Evolutionary conservation across 2,888 invertebrate genomes (phyloP).

Genomic region (Oscheius myriophilus): DNA sequence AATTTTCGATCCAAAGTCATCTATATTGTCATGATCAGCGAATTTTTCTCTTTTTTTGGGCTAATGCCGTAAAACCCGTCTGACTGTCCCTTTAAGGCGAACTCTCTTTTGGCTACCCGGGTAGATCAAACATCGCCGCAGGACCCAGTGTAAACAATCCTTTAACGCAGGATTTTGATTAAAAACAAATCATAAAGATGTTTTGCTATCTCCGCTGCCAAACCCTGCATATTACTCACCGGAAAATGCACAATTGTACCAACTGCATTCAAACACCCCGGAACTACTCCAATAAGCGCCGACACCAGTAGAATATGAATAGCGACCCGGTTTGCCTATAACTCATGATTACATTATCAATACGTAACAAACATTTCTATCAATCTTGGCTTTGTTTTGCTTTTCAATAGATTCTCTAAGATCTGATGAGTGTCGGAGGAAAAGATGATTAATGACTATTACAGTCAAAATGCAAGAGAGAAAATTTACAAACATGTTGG

Average conservation of each 20-base stretch:
- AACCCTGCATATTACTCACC: no score
- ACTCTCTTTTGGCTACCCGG: no score
- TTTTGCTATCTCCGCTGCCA: no score
- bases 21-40: no score
- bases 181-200: no score
- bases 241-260: constrained; percentile 31
- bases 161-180: no score
- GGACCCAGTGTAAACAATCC: no score
- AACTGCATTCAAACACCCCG: constrained; percentile 39
- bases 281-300: constrained; percentile 41
- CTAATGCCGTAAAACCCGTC: no score
- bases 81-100: no score
- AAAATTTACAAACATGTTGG: constrained; percentile 43
- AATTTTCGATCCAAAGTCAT: no score
- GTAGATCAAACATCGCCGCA: no score
- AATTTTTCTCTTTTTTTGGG: no score
- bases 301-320: constrained; percentile 43
- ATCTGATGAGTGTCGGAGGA: neutral
- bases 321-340: constrained; percentile 42
- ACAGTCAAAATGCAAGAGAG: constrained; percentile 36
- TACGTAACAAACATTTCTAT: constrained; percentile 35
- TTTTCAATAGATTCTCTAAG: constrained; percentile 31
- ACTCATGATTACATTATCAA: constrained; percentile 4
- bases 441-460: constrained; percentile 33
- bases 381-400: constrained; percentile 35